These are phyloP conservation scores for Phylloscopus trochilus DNA, from an alignment of 2,113 vertebrate species.

Conservation along the genomic window DNA sequence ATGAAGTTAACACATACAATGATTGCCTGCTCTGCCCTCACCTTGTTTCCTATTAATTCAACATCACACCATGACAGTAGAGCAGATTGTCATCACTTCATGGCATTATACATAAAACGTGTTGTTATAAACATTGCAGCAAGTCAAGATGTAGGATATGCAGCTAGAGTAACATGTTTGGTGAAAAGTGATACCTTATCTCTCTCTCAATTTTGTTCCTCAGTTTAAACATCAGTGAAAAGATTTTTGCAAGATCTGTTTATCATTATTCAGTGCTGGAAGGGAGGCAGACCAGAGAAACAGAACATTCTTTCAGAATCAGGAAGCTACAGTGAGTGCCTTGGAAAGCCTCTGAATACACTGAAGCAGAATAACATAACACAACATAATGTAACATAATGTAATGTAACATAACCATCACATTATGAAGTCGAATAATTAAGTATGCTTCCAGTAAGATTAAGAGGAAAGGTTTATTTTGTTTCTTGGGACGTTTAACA, in stretches of 20 bases:
- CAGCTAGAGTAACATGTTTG: conserved; percentile 46
- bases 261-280: conserved; percentile 54
- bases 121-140: conserved; percentile 64
- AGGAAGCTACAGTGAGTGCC: background rate
- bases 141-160: conserved; percentile 59
- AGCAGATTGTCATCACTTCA: conserved; percentile 65
- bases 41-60: conserved; percentile 65
- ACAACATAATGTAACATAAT: background rate
- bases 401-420: background rate
- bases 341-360: background rate
- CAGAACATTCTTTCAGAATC: background rate
- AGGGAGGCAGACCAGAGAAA: background rate
- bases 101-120: conserved; percentile 57
- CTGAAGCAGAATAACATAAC: background rate
- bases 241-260: conserved; percentile 46
- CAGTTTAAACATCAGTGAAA: conserved; percentile 48
- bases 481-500: background rate
- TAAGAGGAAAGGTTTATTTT: background rate
- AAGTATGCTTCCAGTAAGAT: background rate
- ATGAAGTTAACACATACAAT: conserved; percentile 58
- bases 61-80: conserved; percentile 56
- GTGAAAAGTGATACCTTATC: conserved; percentile 54
- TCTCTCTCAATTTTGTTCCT: conserved; percentile 37
- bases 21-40: conserved; percentile 65
- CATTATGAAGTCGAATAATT: background rate